phyloP scores from a whole-genome alignment of 2,113 vertebrate genomes.

The Barnardius zonarius region DNA sequence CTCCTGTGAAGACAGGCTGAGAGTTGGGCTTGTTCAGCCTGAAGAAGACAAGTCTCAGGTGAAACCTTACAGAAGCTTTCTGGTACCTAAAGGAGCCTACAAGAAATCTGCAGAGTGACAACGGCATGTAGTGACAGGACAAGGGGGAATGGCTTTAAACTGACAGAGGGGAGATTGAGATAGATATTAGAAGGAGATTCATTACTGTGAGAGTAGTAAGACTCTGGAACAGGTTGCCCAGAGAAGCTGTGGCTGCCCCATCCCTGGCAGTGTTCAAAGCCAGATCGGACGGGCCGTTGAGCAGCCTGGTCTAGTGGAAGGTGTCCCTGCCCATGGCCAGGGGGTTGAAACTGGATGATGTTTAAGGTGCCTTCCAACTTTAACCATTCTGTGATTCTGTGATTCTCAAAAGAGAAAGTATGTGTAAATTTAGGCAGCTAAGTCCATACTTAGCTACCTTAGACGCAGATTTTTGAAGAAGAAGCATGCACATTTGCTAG shows the following conservation, averaged over 20 bases:
- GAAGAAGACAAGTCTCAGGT: neutral
- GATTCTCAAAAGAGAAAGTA: neutral
- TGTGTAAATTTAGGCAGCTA: neutral
- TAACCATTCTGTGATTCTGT: neutral
- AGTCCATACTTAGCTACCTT: neutral
- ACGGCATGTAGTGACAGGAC: neutral
- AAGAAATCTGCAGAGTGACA: neutral
- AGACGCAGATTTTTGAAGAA: neutral
- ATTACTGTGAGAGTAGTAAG: neutral
- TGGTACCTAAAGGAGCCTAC: neutral
- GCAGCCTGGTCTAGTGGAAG: neutral
- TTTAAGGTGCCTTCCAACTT: neutral
- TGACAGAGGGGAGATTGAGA: neutral
- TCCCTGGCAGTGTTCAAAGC: neutral
- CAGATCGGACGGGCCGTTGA: neutral
- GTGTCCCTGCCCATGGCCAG: neutral
- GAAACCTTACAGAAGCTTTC: neutral
- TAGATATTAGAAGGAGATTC: neutral
- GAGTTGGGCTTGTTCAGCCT: neutral
- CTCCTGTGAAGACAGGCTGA: neutral
- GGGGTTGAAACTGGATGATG: neutral
- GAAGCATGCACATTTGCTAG: neutral
- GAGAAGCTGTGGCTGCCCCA: neutral
- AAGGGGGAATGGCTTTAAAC: neutral
- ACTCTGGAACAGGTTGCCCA: neutral